Evolutionary conservation across 64 coral and sea anemone species (phyloP).

Genomic region (Montipora capricornis): DNA sequence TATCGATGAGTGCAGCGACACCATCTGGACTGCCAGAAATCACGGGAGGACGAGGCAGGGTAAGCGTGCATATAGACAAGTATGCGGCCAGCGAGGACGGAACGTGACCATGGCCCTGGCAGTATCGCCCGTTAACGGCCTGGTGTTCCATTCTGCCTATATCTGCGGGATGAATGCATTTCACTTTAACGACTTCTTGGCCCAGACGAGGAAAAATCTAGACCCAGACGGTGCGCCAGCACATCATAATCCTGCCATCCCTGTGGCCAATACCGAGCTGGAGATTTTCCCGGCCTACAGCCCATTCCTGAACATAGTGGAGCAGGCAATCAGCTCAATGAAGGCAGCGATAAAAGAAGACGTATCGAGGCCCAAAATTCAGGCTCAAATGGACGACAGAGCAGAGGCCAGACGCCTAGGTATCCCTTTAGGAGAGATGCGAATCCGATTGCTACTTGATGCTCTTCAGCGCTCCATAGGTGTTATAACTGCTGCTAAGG

Average conservation of each 20-base stretch:
- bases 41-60: background rate
- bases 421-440: conserved; percentile 39
- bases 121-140: background rate
- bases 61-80: background rate
- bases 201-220: conserved; percentile 24
- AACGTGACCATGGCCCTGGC: background rate
- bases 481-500: background rate
- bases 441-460: background rate
- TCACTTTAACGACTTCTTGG: conserved; percentile 43
- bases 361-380: conserved; percentile 19
- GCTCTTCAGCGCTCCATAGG: conserved; percentile 26
- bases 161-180: conserved; percentile 54
- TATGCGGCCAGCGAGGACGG: background rate
- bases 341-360: background rate
- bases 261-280: conserved; percentile 24
- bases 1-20: conserved; percentile 21
- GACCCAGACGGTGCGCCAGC: conserved; percentile 60
- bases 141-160: background rate
- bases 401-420: conserved; percentile 34
- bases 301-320: conserved; percentile 58
- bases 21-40: background rate
- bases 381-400: conserved; percentile 15
- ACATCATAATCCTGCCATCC: background rate
- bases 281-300: conserved; percentile 52
- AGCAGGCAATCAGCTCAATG: conserved; percentile 33